phyloP scores from a whole-genome alignment of 1,140 invertebrate species.

The Lysiphlebus fabarum region DNA sequence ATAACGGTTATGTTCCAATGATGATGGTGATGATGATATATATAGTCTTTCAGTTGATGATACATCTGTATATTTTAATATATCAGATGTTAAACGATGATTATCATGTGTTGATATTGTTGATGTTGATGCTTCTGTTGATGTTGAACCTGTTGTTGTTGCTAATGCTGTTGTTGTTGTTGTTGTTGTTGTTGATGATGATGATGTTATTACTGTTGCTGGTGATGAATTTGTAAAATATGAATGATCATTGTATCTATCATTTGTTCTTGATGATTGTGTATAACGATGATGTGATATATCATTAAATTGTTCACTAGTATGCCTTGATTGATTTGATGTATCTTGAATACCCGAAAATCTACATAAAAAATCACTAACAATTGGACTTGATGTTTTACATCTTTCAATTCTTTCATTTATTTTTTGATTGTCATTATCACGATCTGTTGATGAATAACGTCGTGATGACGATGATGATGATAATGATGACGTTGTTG shows the following conservation, averaged over 20 bases:
- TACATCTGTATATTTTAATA: slow-evolving; percentile 34
- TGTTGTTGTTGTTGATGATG: not conserved
- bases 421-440: slow-evolving; percentile 45
- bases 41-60: slow-evolving; percentile 47
- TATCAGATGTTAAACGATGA: slow-evolving; percentile 8
- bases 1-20: slow-evolving; percentile 49
- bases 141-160: too few species aligned
- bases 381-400: slow-evolving; percentile 29
- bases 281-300: slow-evolving; percentile 53
- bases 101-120: slow-evolving; percentile 10
- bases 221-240: slow-evolving; percentile 37
- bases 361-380: slow-evolving; percentile 36
- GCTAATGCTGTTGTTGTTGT: not conserved
- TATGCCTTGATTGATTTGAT: slow-evolving; percentile 33
- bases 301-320: slow-evolving; percentile 55
- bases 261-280: slow-evolving; percentile 51
- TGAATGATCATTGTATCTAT: slow-evolving; percentile 43
- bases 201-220: slow-evolving; percentile 29
- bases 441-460: slow-evolving; percentile 36
- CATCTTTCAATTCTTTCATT: slow-evolving; percentile 32
- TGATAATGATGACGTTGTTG: slow-evolving; percentile 11
- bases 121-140: too few species aligned
- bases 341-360: slow-evolving; percentile 39
- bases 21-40: slow-evolving; percentile 54
- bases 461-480: slow-evolving; percentile 23